Evolutionary conservation across 2,113 vertebrate genomes (phyloP), one percentile per base, ranked within the genome.

Genomic region (Regulus satrapa): DNA sequence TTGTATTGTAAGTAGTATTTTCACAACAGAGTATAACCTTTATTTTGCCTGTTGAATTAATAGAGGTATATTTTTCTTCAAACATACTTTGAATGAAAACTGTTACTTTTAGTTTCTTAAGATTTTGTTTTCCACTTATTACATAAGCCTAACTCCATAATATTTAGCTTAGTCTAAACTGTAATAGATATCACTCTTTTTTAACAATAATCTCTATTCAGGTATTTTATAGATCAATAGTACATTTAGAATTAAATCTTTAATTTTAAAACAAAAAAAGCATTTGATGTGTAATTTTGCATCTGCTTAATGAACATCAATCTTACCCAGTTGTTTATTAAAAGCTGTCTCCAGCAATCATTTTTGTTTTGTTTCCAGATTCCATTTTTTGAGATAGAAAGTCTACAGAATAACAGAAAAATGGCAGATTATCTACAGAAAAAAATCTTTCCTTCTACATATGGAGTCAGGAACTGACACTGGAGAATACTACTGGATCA

Each of bases 381-480:
- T 91, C 98, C 99, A 16, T 99, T 97, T 95, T 98, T 98, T 94
- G 99, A 99, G 89, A 92, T 98, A 95, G 98, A 99, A 63, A 79
- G 74, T 69, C 94, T 99, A n/a, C 67, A 64, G 3, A 96, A 69
- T 83, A 96, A 93, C 71, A 91, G 52, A 24, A 96, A 98, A 10
- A 68, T 98, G 63, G 97, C 99, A 73, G 97, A 98, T 25, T 99
- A 99, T 94, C 98, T 99, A 85, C 98, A 98, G 63, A 98, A 98
- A 88, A 99, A 99, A 76, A 97, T 99, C 9, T 99, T 99, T 94
- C 97, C 99, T 91, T 97, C 97, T 87, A 98, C 97, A 3, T 97
- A 95, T 1, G 95, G 97, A 71, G 85, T 98, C 26, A 96, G 76
- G 63, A 98, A 97, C 97, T 99, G 96, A 98, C 85, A 43, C 12